Conservation (phyloP, 2,113 vertebrate genomes). For the Falcunculus frontatus region DNA sequence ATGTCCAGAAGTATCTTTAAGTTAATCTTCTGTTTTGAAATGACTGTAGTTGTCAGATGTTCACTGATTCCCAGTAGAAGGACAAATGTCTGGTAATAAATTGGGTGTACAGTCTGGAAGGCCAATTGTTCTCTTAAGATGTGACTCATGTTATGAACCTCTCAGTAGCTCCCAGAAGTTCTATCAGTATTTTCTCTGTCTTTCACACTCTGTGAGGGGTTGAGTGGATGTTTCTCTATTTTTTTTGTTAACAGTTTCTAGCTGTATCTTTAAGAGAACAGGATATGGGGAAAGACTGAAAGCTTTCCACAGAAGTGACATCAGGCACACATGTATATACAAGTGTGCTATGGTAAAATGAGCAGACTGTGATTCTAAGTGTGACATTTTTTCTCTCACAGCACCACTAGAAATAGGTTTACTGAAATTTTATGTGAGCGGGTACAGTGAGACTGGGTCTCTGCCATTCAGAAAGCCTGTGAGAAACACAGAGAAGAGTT, state of each 20-base stretch:
- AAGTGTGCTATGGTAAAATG: background rate
- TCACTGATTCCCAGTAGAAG: background rate
- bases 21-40: background rate
- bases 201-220: background rate
- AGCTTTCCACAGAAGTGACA: background rate
- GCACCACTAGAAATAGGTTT: slow-evolving; percentile 8
- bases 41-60: background rate
- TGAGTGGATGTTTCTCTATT: background rate
- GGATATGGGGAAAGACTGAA: background rate
- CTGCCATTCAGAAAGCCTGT: background rate
- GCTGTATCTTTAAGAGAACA: background rate
- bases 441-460: background rate
- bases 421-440: background rate
- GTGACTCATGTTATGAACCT: background rate
- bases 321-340: background rate
- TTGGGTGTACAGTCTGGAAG: background rate
- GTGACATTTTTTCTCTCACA: background rate
- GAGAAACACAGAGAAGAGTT: background rate
- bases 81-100: background rate
- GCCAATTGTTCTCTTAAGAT: background rate
- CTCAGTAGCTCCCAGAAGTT: background rate
- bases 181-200: background rate
- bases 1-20: background rate
- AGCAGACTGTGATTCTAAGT: background rate
- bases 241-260: background rate